Base-by-base conservation (phyloP, 2,797 vertebrate genomes). In the Anas georgica region DNA sequence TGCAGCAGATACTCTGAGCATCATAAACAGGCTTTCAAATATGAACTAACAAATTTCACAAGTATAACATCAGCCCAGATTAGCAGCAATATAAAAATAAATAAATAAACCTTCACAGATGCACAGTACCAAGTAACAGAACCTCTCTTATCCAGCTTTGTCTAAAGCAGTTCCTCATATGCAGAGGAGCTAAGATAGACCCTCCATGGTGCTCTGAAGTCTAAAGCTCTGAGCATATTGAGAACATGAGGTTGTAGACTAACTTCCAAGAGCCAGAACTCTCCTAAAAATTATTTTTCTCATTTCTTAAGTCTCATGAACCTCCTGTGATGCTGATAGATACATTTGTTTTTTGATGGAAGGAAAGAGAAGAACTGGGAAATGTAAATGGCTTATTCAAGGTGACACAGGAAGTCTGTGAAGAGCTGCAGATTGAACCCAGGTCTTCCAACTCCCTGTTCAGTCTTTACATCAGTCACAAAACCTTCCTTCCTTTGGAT, bases 381-480 rank as follows among this genome's bases (percentile, higher is more conserved):
- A 94, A 93, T 88, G 74, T 87, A 93, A 96, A 95, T 83, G 68
- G 66, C 54, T 91, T 94, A 77, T 93, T 90, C 83, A 83, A 88
- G 88, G 93, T 96, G 94, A 95, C 81, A 94, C 74, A 91, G 95
- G 96, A 97, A 96, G 58, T 77, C 83, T 96, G 91, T 7, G 6
- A 93, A 88, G 88, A 86, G 68, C 86, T 95, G 94, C 80, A 95
- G 93, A 96, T 88, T 96, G 94, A 95, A 96, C 90, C 74, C 92
- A 96, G 94, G 83, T 88, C 94, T 87, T 93, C 48, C 68, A 95
- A 72, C 33, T 95, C 83, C 90, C 95, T 62, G 17, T 92, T 72
- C 93, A 80, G 88, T 55, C 85, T 90, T 92, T 94, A 91, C 67
- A 91, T 93, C 86, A 82, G 29, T 92, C 88, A 95, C 17, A 94